Percentiles rank a stretch among this genome's conserved stretches.
phyloP scores from a whole-genome alignment of 2,797 vertebrate species.

The Scomberomorus guttatus region DNA sequence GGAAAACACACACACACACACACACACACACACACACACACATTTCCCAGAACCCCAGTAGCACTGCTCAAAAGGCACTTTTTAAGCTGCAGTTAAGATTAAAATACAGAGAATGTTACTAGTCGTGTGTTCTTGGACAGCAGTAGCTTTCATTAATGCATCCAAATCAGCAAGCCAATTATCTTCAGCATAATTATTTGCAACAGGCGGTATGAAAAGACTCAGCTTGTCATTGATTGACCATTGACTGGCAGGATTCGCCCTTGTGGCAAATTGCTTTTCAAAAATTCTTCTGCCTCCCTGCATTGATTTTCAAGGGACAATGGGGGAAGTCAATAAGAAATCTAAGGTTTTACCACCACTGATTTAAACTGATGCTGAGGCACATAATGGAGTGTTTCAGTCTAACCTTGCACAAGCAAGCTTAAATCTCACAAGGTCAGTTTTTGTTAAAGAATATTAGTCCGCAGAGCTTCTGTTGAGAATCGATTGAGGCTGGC shows the following conservation, averaged over 20 bases:
- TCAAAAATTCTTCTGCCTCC: constrained; percentile 49
- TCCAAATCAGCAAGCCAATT: constrained; percentile 56
- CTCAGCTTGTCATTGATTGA: constrained; percentile 64
- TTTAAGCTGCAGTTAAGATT: neutral
- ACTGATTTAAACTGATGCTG: constrained; percentile 24
- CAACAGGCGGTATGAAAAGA: constrained; percentile 27
- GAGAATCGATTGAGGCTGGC: neutral
- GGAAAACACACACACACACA: no score
- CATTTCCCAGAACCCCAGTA: neutral
- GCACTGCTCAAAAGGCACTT: neutral
- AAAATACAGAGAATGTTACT: neutral
- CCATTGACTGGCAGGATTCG: constrained; percentile 59
- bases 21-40: neutral
- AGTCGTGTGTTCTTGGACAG: constrained; percentile 12
- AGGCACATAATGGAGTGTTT: constrained; percentile 24
- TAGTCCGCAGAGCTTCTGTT: neutral
- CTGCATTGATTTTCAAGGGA: constrained; percentile 64
- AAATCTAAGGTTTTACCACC: constrained; percentile 48
- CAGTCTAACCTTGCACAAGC: constrained; percentile 1
- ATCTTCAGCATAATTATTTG: constrained; percentile 57
- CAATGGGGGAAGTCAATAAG: constrained; percentile 63
- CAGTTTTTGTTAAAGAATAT: constrained; percentile 40
- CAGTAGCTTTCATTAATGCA: constrained; percentile 28
- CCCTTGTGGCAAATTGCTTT: constrained; percentile 72
- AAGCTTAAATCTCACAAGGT: constrained; percentile 36